Percentiles rank a stretch among this genome's conserved stretches.
phyloP scores from a whole-genome alignment of 30 jellyfish, hydroid and myxozoan genomes.

The Pelagia noctiluca region DNA sequence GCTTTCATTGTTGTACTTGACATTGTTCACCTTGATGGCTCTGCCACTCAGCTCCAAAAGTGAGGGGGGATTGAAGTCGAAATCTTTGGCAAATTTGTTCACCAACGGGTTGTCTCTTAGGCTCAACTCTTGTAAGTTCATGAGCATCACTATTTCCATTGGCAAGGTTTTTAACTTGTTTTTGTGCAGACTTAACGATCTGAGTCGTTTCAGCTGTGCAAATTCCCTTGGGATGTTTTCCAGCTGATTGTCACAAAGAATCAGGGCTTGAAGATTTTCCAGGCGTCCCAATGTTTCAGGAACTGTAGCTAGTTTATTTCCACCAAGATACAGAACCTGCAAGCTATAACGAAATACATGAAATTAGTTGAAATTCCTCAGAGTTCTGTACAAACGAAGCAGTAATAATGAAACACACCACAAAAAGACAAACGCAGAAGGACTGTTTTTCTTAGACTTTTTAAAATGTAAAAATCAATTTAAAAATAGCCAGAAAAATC shows the following conservation, averaged over 20 bases:
- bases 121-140: conserved; percentile 89
- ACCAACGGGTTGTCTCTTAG: conserved; percentile 97
- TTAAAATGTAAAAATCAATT: too few relatives aligned
- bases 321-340: conserved; percentile 96
- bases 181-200: conserved; percentile 92
- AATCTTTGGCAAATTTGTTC: conserved; percentile 84
- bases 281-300: conserved; percentile 76
- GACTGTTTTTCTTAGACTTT: too few relatives aligned
- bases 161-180: conserved; percentile 89
- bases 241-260: conserved; percentile 92
- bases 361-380: background rate
- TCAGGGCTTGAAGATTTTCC: conserved; percentile 77
- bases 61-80: conserved; percentile 97
- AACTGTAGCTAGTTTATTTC: conserved; percentile 62
- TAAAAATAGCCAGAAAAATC: background rate
- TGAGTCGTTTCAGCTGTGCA: conserved; percentile 87
- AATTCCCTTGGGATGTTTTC: conserved; percentile 85
- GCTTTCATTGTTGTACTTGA: conserved; percentile 36
- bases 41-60: conserved; percentile 96
- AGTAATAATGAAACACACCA: background rate
- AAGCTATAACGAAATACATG: conserved; percentile 54
- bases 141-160: conserved; percentile 88
- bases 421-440: background rate
- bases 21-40: conserved; percentile 61
- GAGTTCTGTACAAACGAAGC: background rate